Percentiles rank a stretch among this genome's conserved stretches.
phyloP scores from a whole-genome alignment of 2,113 vertebrate genomes.

The Cottus gobio region DNA sequence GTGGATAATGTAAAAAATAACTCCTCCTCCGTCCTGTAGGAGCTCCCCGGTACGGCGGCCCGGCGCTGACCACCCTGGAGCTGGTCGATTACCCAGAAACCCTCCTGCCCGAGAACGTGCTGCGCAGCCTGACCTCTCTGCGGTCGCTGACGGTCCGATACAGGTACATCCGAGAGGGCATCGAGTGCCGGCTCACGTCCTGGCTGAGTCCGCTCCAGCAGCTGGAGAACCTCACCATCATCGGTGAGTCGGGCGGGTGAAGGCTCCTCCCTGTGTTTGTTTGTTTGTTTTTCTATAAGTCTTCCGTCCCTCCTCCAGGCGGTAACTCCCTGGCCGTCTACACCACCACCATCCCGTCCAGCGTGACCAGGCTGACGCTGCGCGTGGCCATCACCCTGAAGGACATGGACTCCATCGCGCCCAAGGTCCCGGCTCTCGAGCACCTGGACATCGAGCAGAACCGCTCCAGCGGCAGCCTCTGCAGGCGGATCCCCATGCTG shows the following conservation, averaged over 20 bases:
- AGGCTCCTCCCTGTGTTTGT: no score
- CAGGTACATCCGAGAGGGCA: slow-evolving; percentile 70
- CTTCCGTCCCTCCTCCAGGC: slow-evolving; percentile 34
- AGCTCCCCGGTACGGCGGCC: slow-evolving; percentile 45
- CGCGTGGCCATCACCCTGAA: slow-evolving; percentile 71
- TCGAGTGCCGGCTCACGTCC: slow-evolving; percentile 68
- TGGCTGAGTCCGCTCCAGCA: slow-evolving; percentile 66
- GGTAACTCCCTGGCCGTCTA: slow-evolving; percentile 66
- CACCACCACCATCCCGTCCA: slow-evolving; percentile 66
- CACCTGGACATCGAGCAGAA: slow-evolving; percentile 77
- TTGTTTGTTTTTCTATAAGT: no score
- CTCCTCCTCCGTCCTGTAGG: slow-evolving; percentile 6
- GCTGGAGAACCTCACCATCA: slow-evolving; percentile 64
- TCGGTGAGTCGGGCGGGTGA: slow-evolving; percentile 21
- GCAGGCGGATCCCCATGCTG: slow-evolving; percentile 70
- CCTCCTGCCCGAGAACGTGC: slow-evolving; percentile 57
- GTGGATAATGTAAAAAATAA: no score
- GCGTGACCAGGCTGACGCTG: slow-evolving; percentile 65
- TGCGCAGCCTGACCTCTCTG: slow-evolving; percentile 63
- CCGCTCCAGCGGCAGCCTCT: slow-evolving; percentile 75
- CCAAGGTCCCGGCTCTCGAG: slow-evolving; percentile 59
- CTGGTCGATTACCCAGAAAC: slow-evolving; percentile 75
- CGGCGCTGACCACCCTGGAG: slow-evolving; percentile 61
- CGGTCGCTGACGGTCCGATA: slow-evolving; percentile 63
- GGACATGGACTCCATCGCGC: slow-evolving; percentile 75